Percentiles rank a stretch among this genome's conserved stretches.
Conservation (phyloP, 1,140 invertebrate species). For the Liolophura sinensis region DNA sequence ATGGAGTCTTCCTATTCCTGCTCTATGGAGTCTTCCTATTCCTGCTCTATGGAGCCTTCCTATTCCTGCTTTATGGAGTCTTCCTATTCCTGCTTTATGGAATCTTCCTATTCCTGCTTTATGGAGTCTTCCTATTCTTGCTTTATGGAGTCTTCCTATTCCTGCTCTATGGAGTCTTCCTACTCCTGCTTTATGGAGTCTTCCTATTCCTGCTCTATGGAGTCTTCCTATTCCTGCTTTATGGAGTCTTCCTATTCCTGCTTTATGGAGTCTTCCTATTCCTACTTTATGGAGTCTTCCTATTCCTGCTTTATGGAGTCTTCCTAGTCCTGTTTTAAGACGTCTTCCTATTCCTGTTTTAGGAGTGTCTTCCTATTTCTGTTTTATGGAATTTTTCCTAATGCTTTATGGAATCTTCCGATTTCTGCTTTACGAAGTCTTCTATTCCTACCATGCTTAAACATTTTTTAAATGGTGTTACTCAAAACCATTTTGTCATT, state of each 20-base stretch:
- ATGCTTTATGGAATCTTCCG: no score
- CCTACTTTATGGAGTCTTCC: neutral
- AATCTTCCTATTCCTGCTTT: neutral
- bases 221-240: no score
- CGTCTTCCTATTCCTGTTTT: no score
- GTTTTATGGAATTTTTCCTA: neutral
- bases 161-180: neutral
- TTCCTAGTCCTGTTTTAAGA: no score
- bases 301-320: neutral
- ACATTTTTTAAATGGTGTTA: neutral
- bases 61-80: no score
- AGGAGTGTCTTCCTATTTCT: neutral
- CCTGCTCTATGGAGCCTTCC: neutral
- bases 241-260: neutral
- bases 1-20: no score
- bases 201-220: neutral
- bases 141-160: neutral
- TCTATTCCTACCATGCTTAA: neutral
- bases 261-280: no score
- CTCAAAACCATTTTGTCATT: neutral
- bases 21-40: neutral
- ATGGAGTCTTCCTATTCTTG: no score
- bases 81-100: no score
- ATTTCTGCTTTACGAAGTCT: neutral
- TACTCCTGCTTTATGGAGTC: neutral